Evolutionary conservation across 2,888 invertebrate species (phyloP).

Genomic region (Gryllus longicercus): DNA sequence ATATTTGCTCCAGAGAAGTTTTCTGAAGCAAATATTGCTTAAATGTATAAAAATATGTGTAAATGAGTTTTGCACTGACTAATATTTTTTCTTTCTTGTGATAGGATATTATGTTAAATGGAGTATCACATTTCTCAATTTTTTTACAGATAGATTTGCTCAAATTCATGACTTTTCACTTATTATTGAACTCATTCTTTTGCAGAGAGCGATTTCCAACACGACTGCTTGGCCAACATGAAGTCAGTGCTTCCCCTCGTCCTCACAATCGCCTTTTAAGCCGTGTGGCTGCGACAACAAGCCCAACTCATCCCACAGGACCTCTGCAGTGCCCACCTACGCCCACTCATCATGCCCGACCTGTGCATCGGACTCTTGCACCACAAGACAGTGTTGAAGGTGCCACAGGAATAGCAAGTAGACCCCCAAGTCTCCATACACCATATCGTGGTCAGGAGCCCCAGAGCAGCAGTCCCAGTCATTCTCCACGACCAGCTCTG

Average conservation of each 20-base stretch:
- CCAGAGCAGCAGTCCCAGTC: neutral
- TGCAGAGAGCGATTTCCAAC: neutral
- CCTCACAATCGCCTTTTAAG: conserved; percentile 44
- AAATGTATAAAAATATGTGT: too few species aligned
- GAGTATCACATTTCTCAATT: too few species aligned
- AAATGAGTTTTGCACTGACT: too few species aligned
- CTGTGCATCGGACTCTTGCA: conserved; percentile 30
- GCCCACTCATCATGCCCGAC: conserved; percentile 77
- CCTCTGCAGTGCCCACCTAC: conserved; percentile 76
- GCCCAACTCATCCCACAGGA: conserved; percentile 26
- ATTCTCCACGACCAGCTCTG: neutral
- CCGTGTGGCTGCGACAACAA: conserved; percentile 34
- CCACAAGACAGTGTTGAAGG: conserved; percentile 26
- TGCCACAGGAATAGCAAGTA: conserved; percentile 43
- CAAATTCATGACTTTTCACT: too few species aligned
- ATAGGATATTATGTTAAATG: too few species aligned
- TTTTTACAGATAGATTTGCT: too few species aligned
- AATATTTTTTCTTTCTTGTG: too few species aligned
- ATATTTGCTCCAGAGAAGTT: too few species aligned
- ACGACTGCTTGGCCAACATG: conserved; percentile 22
- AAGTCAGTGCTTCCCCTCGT: conserved; percentile 42
- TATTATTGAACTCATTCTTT: neutral
- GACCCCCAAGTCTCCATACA: neutral
- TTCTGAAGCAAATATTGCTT: too few species aligned
- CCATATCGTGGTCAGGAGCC: neutral